Evolutionary conservation across 2,113 vertebrate genomes (phyloP).

Genomic region (Stegostoma tigrinum): DNA sequence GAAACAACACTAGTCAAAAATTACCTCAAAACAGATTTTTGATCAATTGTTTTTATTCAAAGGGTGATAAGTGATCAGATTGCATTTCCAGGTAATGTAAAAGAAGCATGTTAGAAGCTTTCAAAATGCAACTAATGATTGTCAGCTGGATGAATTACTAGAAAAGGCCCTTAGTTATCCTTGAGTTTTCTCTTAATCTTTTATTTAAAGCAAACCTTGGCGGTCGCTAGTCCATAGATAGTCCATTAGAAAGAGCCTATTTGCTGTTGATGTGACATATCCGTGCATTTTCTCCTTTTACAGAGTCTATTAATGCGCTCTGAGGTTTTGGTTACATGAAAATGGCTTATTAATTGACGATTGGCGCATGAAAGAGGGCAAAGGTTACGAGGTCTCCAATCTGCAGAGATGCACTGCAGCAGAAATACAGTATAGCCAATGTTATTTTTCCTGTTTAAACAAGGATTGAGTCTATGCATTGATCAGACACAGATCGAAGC

Average conservation of each 20-base stretch:
- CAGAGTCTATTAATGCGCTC: constrained; percentile 1
- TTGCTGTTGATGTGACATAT: not conserved
- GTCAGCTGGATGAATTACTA: not conserved
- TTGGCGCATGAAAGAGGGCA: not conserved
- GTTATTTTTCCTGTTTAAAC: not conserved
- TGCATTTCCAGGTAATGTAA: not conserved
- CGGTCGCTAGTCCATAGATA: not conserved
- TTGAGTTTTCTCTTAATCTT: not conserved
- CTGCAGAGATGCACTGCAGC: not conserved
- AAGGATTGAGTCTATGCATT: not conserved
- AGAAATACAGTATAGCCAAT: not conserved
- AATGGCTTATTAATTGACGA: constrained; percentile 20
- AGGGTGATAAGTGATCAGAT: not conserved
- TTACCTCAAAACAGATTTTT: not conserved
- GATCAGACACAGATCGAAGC: not conserved
- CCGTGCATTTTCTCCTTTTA: not conserved
- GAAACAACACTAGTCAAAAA: not conserved
- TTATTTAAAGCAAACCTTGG: not conserved
- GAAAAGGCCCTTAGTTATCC: not conserved
- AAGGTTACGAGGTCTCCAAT: not conserved
- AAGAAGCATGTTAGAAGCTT: not conserved
- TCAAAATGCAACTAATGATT: not conserved
- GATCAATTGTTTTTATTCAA: not conserved
- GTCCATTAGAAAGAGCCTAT: not conserved
- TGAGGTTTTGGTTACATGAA: constrained; percentile 21